phyloP scores from a whole-genome alignment of 2,113 vertebrate species.

The Hemichromis elongatus region DNA sequence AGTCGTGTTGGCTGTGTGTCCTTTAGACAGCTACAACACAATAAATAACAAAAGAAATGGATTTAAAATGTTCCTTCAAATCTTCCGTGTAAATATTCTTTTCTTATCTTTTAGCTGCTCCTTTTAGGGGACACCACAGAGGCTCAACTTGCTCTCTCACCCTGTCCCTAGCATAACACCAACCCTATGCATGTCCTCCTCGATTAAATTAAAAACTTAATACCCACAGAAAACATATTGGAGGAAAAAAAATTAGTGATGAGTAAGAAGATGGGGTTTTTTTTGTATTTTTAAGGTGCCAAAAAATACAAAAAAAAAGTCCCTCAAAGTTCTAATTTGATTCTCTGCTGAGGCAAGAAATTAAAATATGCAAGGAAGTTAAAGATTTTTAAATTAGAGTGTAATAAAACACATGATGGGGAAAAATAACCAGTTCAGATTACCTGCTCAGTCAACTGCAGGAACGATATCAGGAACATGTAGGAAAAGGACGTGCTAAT shows the following conservation, averaged over 20 bases:
- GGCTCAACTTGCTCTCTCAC: neutral
- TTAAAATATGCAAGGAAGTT: neutral
- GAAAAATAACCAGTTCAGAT: conserved; percentile 15
- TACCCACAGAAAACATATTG: neutral
- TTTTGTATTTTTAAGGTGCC: neutral
- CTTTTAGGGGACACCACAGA: neutral
- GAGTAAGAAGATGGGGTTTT: too few relatives aligned
- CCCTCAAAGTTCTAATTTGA: neutral
- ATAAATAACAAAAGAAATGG: neutral
- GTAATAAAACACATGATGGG: conserved; percentile 1
- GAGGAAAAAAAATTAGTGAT: neutral
- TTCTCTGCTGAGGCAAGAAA: neutral
- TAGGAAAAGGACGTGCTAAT: neutral
- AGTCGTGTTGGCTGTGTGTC: neutral
- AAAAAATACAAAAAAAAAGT: neutral
- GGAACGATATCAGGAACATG: neutral
- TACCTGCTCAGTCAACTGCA: conserved; percentile 15
- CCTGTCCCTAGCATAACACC: neutral
- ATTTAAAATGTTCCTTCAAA: neutral
- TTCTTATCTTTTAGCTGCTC: neutral
- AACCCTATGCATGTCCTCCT: neutral
- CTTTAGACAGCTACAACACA: neutral
- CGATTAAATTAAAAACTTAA: neutral
- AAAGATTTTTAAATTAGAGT: neutral
- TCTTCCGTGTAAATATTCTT: neutral